A percentile compares a stretch with the other conserved stretches of the same genome.
These are phyloP conservation scores for Chaetops frenatus DNA, from an alignment of 2,113 vertebrate genomes.

Conservation along the genomic window DNA sequence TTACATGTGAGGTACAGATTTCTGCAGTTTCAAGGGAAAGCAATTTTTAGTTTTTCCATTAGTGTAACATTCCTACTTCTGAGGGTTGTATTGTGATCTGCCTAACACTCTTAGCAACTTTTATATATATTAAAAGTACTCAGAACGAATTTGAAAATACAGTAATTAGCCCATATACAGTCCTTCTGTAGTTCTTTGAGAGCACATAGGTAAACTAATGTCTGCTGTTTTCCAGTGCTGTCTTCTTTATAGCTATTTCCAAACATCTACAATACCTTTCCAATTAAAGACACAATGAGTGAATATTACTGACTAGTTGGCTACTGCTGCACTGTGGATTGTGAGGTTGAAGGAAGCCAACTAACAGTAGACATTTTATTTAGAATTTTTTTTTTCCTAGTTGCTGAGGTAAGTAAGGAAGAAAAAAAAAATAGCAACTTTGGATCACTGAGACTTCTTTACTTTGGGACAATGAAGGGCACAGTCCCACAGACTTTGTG, in stretches of 20 bases:
- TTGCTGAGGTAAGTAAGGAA: neutral
- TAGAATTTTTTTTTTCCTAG: neutral
- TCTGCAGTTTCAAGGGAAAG: neutral
- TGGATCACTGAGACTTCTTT: neutral
- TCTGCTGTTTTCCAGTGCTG: neutral
- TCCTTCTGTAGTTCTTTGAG: neutral
- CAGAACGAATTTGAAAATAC: neutral
- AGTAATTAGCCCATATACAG: neutral
- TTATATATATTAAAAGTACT: neutral
- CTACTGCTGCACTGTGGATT: neutral
- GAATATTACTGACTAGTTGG: neutral
- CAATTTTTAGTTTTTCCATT: neutral
- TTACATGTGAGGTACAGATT: accelerated
- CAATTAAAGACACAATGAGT: neutral
- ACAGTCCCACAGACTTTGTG: neutral
- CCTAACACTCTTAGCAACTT: neutral
- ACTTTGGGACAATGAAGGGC: neutral
- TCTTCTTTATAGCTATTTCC: neutral
- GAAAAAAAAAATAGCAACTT: neutral
- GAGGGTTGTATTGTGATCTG: neutral
- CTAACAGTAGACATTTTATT: neutral
- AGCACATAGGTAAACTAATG: neutral
- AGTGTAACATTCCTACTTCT: neutral
- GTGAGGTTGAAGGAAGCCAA: neutral
- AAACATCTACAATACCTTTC: neutral